These are phyloP conservation scores for Xestia sexstrigata DNA, from an alignment of 2,888 invertebrate species.

Conservation along the genomic window DNA sequence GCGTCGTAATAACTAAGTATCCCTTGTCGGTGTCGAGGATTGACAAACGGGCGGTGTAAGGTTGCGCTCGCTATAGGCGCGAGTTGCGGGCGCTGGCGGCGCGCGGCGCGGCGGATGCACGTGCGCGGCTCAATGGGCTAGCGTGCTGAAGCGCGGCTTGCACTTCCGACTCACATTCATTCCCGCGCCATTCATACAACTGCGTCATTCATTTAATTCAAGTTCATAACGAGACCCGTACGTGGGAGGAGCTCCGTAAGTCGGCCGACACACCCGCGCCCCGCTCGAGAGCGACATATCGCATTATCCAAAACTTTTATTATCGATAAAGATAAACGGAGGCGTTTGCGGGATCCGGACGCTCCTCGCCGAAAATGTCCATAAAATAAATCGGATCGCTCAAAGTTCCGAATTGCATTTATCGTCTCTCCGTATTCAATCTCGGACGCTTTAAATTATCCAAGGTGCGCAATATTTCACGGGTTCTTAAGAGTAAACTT, in stretches of 20 bases:
- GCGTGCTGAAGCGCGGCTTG: conserved; percentile 84
- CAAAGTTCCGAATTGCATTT: conserved; percentile 78
- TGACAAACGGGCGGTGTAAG: conserved; percentile 45
- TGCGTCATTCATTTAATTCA: conserved; percentile 89
- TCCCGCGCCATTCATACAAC: conserved; percentile 89
- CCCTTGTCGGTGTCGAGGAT: conserved; percentile 15
- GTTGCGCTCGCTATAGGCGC: conserved; percentile 34
- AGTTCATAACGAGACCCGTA: conserved; percentile 86
- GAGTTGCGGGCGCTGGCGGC: conserved; percentile 23
- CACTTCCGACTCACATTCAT: conserved; percentile 89
- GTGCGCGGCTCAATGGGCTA: conserved; percentile 81
- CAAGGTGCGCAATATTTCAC: conserved; percentile 86
- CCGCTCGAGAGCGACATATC: conserved; percentile 68
- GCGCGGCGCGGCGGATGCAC: conserved; percentile 78
- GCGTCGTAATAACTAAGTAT: conserved; percentile 23
- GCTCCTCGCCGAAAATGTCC: conserved; percentile 73
- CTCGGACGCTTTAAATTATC: conserved; percentile 79
- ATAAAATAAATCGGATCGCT: conserved; percentile 84
- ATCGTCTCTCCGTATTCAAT: conserved; percentile 85
- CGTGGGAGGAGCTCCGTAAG: conserved; percentile 81
- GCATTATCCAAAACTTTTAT: conserved; percentile 78
- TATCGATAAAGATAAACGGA: conserved; percentile 78
- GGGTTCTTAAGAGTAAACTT: conserved; percentile 81
- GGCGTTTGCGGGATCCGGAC: conserved; percentile 72
- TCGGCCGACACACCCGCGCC: conserved; percentile 77